phyloP scores from a whole-genome alignment of 2,797 vertebrate genomes.

The Lates japonicus region DNA sequence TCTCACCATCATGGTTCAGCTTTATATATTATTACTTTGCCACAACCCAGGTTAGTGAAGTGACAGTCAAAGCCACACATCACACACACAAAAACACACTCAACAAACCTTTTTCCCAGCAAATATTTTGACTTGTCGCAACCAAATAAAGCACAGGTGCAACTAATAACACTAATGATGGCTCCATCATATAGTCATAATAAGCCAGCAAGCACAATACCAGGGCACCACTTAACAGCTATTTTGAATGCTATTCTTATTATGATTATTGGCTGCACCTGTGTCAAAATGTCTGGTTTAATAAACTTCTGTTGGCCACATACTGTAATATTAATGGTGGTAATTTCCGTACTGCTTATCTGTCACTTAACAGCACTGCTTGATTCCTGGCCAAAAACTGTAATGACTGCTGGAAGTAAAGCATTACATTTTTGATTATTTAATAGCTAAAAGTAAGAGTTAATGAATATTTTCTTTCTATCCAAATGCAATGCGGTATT shows the following conservation, averaged over 20 bases:
- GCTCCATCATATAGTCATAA: not conserved
- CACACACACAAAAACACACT: not conserved
- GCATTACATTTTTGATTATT: not conserved
- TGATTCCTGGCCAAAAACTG: not conserved
- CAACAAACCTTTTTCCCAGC: not conserved
- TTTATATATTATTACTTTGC: not conserved
- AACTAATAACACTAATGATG: not conserved
- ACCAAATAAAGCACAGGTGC: not conserved
- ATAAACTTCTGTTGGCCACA: not conserved
- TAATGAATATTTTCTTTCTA: constrained; percentile 22
- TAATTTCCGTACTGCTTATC: not conserved
- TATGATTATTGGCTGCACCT: not conserved
- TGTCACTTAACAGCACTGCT: not conserved
- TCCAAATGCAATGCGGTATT: constrained; percentile 12
- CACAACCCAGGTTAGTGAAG: not conserved
- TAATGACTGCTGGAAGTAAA: not conserved
- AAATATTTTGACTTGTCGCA: constrained; percentile 3
- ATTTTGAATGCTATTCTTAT: not conserved
- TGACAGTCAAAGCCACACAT: constrained; percentile 6
- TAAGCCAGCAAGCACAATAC: not conserved
- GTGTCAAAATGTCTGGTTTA: not conserved
- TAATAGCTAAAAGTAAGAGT: not conserved
- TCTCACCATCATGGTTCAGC: not conserved
- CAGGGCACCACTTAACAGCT: too few species aligned
- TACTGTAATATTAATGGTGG: not conserved